phyloP scores from a whole-genome alignment of 2,113 vertebrate species.

The Brachyhypopomus gauderio region DNA sequence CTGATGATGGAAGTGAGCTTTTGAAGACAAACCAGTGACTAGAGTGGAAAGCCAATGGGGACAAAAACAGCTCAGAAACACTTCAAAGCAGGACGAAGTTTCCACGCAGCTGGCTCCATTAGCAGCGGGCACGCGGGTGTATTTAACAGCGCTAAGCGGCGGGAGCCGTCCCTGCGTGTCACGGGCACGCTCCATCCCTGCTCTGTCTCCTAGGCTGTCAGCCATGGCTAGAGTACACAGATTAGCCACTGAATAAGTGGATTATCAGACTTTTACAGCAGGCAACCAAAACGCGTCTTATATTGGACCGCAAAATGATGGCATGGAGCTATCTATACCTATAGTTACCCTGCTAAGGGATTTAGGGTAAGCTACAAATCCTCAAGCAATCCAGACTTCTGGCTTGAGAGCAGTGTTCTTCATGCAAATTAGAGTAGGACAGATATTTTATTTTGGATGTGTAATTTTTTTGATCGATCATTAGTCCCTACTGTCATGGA shows the following conservation, averaged over 20 bases:
- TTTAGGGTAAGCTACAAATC: conserved; percentile 77
- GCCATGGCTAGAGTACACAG: conserved; percentile 74
- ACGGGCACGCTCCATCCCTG: conserved; percentile 40
- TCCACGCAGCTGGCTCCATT: conserved; percentile 46
- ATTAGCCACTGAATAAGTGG: conserved; percentile 82
- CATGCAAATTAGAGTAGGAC: conserved; percentile 56
- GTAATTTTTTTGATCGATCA: conserved; percentile 65
- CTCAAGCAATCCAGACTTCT: conserved; percentile 65
- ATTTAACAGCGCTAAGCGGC: conserved; percentile 46
- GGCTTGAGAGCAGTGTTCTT: conserved; percentile 63
- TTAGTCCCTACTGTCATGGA: conserved; percentile 55
- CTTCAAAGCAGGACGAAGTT: conserved; percentile 52
- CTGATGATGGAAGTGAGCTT: conserved; percentile 30
- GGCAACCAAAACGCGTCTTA: conserved; percentile 80
- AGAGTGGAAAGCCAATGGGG: conserved; percentile 25
- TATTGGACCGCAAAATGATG: conserved; percentile 75
- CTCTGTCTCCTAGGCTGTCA: conserved; percentile 62
- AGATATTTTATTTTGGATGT: conserved; percentile 56
- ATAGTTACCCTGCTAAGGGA: conserved; percentile 72
- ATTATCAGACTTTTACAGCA: conserved; percentile 79
- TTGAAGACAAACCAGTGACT: conserved; percentile 24
- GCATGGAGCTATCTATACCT: conserved; percentile 76
- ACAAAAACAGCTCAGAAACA: conserved; percentile 35
- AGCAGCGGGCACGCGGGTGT: conserved; percentile 47
- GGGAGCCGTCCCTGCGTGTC: conserved; percentile 52